Conservation (phyloP, 2,888 invertebrate genomes). For the Julus scanicus region DNA sequence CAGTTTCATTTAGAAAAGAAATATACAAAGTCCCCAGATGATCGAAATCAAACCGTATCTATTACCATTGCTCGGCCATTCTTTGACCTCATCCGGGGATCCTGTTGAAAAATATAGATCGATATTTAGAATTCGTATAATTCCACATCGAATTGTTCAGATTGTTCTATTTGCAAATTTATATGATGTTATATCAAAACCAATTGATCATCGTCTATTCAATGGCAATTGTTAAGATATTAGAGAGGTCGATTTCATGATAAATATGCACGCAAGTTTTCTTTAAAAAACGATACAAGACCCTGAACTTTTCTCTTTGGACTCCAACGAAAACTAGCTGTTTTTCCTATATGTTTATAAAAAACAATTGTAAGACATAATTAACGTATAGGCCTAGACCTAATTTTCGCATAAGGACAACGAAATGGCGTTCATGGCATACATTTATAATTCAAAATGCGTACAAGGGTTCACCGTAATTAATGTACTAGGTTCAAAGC, state of each 20-base stretch:
- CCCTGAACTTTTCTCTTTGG: constrained; percentile 39
- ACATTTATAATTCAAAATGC: neutral
- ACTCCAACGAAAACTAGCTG: neutral
- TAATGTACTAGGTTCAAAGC: neutral
- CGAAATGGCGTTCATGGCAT: neutral
- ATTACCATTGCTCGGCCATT: neutral
- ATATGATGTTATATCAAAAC: neutral
- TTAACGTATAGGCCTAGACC: constrained; percentile 15
- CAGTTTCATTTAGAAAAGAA: constrained; percentile 28
- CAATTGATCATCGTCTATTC: neutral
- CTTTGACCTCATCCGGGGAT: neutral
- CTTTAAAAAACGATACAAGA: neutral
- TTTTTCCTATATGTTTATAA: constrained; percentile 14
- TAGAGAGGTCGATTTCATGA: neutral
- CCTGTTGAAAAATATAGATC: neutral
- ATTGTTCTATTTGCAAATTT: neutral
- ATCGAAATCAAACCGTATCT: constrained; percentile 38
- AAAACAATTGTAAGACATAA: neutral
- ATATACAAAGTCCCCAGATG: constrained; percentile 35
- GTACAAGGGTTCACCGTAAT: neutral
- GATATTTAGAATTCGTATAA: neutral
- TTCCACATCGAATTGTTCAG: constrained; percentile 31
- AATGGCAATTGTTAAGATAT: neutral
- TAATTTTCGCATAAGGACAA: neutral
- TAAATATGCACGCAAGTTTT: neutral